phyloP scores from a whole-genome alignment of 1,140 invertebrate species.

The Euura saliciscinereae region DNA sequence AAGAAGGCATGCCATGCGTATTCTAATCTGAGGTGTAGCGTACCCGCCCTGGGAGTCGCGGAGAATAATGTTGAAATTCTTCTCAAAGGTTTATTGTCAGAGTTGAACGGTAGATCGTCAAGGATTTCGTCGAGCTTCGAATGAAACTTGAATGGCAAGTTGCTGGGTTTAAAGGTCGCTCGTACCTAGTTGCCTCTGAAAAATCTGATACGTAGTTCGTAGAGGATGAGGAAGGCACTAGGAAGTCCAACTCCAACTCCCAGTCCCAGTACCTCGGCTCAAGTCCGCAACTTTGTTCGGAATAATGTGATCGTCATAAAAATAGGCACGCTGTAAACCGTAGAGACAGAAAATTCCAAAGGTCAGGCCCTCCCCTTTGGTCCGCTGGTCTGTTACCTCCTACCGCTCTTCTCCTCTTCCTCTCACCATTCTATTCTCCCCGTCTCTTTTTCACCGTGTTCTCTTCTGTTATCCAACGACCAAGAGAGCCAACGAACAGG shows the following conservation, averaged over 20 bases:
- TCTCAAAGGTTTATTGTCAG: neutral
- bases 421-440: slow-evolving; percentile 37
- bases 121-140: neutral
- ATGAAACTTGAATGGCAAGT: neutral
- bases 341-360: slow-evolving; percentile 48
- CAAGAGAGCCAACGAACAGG: slow-evolving; percentile 19
- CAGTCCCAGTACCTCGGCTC: neutral
- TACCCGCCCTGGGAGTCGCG: no score
- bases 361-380: slow-evolving; percentile 45
- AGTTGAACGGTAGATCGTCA: neutral
- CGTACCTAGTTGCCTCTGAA: neutral
- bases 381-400: slow-evolving; percentile 33
- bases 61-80: no score
- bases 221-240: neutral
- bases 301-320: slow-evolving; percentile 19
- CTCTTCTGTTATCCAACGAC: neutral
- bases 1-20: no score
- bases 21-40: no score
- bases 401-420: slow-evolving; percentile 37
- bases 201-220: neutral
- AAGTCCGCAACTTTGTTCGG: slow-evolving; percentile 21
- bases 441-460: neutral
- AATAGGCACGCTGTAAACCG: slow-evolving; percentile 18
- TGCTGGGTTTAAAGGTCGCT: neutral
- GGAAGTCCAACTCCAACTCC: neutral